Evolutionary conservation across 2,797 vertebrate genomes (phyloP).

Genomic region (Xiphophorus birchmanni): DNA sequence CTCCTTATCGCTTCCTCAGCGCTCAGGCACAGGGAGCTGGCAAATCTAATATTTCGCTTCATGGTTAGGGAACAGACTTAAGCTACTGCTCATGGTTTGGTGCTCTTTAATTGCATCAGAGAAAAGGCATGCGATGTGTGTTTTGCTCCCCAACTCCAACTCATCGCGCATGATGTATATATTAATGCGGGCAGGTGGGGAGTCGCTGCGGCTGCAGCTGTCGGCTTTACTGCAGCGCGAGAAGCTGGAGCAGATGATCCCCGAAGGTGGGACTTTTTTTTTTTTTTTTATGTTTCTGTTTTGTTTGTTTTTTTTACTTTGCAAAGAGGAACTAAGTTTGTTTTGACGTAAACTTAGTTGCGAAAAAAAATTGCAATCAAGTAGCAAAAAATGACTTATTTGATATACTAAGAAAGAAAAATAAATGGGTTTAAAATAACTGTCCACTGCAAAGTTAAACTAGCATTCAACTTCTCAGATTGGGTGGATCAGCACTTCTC

Average conservation of each 20-base stretch:
- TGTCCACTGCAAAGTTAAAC: conserved; percentile 29
- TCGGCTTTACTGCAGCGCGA: conserved; percentile 49
- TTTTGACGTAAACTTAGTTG: conserved; percentile 5
- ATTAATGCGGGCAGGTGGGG: conserved; percentile 66
- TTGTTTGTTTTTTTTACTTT: background rate
- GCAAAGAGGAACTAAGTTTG: conserved; percentile 5
- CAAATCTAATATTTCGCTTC: conserved; percentile 74
- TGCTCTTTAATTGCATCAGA: conserved; percentile 72
- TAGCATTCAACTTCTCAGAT: conserved; percentile 3
- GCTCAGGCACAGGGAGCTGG: conserved; percentile 49
- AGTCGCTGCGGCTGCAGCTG: conserved; percentile 53
- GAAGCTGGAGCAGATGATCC: conserved; percentile 35
- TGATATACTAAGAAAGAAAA: background rate
- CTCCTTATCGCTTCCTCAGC: conserved; percentile 56
- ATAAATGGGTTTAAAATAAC: background rate
- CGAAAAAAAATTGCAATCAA: too few relatives aligned
- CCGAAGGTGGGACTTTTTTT: conserved; percentile 17
- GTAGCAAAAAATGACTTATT: background rate
- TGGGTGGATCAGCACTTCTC: background rate
- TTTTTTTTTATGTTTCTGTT: conserved; percentile 7
- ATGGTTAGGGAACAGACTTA: conserved; percentile 63
- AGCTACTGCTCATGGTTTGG: conserved; percentile 66
- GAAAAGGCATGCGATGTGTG: conserved; percentile 70
- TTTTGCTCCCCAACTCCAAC: conserved; percentile 61
- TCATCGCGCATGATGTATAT: conserved; percentile 70